phyloP scores from a whole-genome alignment of 2,888 invertebrate species.

The Pemphredon lugubris region DNA sequence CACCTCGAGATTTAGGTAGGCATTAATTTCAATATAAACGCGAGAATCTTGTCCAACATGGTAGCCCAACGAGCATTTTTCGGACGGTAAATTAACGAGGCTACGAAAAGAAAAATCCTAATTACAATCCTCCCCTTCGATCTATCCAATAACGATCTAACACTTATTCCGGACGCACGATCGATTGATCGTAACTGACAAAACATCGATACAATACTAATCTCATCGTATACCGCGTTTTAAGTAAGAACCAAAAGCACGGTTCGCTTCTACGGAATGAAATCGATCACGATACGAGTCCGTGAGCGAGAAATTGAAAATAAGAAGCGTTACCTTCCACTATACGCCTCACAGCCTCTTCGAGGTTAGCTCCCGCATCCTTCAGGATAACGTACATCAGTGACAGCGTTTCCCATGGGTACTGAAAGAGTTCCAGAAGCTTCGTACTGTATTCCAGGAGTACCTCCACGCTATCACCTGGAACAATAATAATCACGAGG shows the following conservation, averaged over 20 bases:
- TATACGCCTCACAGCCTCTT: slow-evolving; percentile 89
- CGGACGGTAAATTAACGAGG: slow-evolving; percentile 12
- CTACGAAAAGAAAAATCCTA: slow-evolving; percentile 28
- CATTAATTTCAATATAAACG: slow-evolving; percentile 25
- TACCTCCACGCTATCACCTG: slow-evolving; percentile 79
- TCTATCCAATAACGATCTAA: neutral
- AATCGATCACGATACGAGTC: too few relatives aligned
- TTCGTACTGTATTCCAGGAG: slow-evolving; percentile 89
- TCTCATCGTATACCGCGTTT: too few relatives aligned
- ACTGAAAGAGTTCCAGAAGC: slow-evolving; percentile 84
- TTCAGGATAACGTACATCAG: slow-evolving; percentile 90
- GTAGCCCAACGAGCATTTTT: slow-evolving; percentile 33
- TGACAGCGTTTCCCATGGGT: slow-evolving; percentile 91
- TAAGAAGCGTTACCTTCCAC: too few relatives aligned
- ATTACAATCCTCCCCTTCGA: slow-evolving; percentile 19
- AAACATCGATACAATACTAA: too few relatives aligned
- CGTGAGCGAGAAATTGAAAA: too few relatives aligned
- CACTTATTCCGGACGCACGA: too few relatives aligned
- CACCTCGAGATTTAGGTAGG: too few relatives aligned
- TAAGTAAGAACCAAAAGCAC: too few relatives aligned
- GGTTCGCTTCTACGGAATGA: too few relatives aligned
- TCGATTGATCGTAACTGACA: too few relatives aligned
- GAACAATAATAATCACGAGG: too few relatives aligned
- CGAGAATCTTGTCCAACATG: slow-evolving; percentile 11
- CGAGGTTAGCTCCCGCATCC: slow-evolving; percentile 88